Evolutionary conservation across 1,140 invertebrate genomes (phyloP), one percentile per base, ranked within the genome.

Genomic region (honey bee (Apis mellifera)): DNA sequence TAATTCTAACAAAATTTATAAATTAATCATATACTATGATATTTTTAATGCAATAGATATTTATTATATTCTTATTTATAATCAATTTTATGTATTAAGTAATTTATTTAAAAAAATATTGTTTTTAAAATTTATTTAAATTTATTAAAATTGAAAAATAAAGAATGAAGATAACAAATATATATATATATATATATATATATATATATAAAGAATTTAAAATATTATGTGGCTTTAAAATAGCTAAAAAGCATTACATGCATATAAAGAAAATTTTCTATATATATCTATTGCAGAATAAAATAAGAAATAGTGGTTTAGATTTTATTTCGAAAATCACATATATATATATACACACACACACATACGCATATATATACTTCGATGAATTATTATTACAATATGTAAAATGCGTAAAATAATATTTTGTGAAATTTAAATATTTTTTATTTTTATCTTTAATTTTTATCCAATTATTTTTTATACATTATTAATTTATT

Each of bases 251-350:
- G 48, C 78, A 50, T 83, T 60, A 59, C 86, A 80, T 87, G 86
- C 86, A 87, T 64, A 83, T 15, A 7, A 71, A 23, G 19, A 42
- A 73, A 79, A 19, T 78, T 66, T 52, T 42, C 48, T 48, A 66
- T n/a, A 15, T 64, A 75, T 32, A n/a, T 78, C 64, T 82, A 82
- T 23, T 72, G 26, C 50, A 82, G 66, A 69, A 84, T 76, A 68
- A 79, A 78, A 80, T 32, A 83, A 79, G 70, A 84, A 74, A 74
- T 42, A 84, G 75, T 84, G 76, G 42, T 86, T 77, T 59, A 7
- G 57, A 15, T 65, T 69, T 78, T 82, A 71, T 78, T n/a, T 79
- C 42, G 77, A 84, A 86, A 86, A 83, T 86, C 62, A 86, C 19
- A 86, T 86, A 86, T 84, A 86, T 86, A 83, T 73, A 68, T 26